Conservation (phyloP, 92 coral and sea anemone species). For the Siderastrea radians region DNA sequence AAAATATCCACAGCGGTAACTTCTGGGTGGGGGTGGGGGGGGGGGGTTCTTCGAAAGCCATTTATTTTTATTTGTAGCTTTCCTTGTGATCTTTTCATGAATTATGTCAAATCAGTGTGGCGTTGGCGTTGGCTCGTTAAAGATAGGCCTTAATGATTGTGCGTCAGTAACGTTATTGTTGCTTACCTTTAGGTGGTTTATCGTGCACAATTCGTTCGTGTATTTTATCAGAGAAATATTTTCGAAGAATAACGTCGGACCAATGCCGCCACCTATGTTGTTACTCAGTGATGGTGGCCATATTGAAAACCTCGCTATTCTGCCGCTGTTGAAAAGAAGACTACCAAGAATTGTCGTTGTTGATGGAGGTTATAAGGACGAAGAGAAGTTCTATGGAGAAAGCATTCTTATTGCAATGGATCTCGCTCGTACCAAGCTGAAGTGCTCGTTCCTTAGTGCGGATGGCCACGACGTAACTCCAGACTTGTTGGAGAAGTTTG, state of each 20-base stretch:
- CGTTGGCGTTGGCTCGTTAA: too few species aligned
- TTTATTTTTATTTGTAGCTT: too few species aligned
- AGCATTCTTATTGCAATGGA: conserved; percentile 31
- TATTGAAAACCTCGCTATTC: conserved; percentile 74
- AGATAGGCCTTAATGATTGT: too few species aligned
- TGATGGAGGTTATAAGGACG: conserved; percentile 15
- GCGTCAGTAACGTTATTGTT: neutral
- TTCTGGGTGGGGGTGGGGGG: too few species aligned
- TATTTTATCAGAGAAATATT: conserved; percentile 61
- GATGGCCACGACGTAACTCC: conserved; percentile 51
- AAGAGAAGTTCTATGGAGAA: conserved; percentile 19
- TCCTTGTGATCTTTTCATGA: too few species aligned
- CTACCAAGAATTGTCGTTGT: conserved; percentile 38
- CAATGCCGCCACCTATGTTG: conserved; percentile 70
- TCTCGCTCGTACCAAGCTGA: conserved; percentile 50
- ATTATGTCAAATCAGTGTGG: too few species aligned
- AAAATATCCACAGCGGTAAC: too few species aligned
- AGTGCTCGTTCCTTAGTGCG: conserved; percentile 49
- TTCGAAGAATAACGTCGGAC: conserved; percentile 53
- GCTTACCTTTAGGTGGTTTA: conserved; percentile 62
- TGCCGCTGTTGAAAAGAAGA: conserved; percentile 66
- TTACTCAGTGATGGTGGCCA: conserved; percentile 86
- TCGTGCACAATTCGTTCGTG: conserved; percentile 56
- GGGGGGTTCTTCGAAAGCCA: too few species aligned
- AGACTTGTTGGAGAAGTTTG: conserved; percentile 51